Base-by-base conservation (phyloP, 2,113 vertebrate genomes). In the Pantherophis guttatus region DNA sequence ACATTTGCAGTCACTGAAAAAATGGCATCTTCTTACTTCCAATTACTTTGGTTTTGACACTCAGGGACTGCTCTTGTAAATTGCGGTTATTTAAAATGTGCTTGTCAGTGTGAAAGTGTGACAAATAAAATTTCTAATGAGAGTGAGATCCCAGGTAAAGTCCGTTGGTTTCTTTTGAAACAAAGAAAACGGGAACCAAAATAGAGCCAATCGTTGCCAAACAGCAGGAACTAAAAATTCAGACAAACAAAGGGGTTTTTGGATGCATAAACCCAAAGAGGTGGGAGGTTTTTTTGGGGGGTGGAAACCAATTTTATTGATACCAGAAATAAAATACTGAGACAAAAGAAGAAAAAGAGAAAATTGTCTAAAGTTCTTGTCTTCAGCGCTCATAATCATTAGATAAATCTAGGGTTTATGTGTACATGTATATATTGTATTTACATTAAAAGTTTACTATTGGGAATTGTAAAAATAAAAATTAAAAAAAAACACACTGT, bases 211-310 rank as follows among this genome's bases (percentile, higher is more conserved):
- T 90, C 23, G 33, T 3, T 93, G 94, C 86, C n/a, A 24, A 23
- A 91, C 13, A 92, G 19, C 33, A 21, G 0, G n/a, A 50, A 19
- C 90, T 9, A 1, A 24, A 54, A 53, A n/a, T 90, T 88, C 50
- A 6, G 2, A 54, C 8, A 2, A 93, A 87, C 54, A 0, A 3
- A 23, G 24, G 5, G 11, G 2, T 59, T 24, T 85, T 88, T 8
- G 24, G 87, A 7, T n/a, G 0, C 13, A 48, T 55, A 24, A 23
- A 12, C 0, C 0, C 54, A 3, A 0, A 62, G 90, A 62, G 90
- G 24, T 9, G 24, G 10, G 48, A 4, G 1, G 48, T 75, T 85
- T 33, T 0, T 15, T 59, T 23, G 58, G 21, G 58, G 58, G 58
- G 21, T 39, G 1, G 21, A 33, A 1, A 57, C 48, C 23, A 24